Evolutionary conservation across 2,797 vertebrate genomes (phyloP), one percentile per base, ranked within the genome.

Genomic region (Danio tinwini): DNA sequence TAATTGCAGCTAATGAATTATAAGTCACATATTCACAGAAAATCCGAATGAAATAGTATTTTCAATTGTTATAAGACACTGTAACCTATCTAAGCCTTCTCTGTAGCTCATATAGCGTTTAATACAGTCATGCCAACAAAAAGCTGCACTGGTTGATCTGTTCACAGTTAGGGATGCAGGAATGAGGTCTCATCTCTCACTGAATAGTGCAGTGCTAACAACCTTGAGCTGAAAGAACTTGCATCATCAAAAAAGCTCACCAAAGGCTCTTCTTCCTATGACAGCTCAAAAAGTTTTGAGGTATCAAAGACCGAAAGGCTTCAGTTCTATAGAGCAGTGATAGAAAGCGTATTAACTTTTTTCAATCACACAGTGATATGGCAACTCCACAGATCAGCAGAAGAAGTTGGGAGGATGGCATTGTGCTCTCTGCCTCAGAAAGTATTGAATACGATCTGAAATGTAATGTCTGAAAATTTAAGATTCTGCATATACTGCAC

Each of bases 241-340:
- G 53, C 67, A 70, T 70, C 67, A 59, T 73, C 70, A 73, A 59
- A 59, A 73, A 73, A 58, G 17, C 70, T 72, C 70, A 58, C 70
- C 70, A 58, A 45, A 58, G 40, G 53, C 70, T 58, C 40, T 58
- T 73, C 70, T 73, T 59, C 53, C 7, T 14, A 47, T 45, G 70
- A 62, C 56, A 74, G 37, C 72, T 74, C 44, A 49, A 61, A 74
- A 74, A 62, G 56, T 61, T 59, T 19, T 74, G 56, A 49, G 16
- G 56, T 17, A 62, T 74, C 72, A 74, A 74, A 74, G 58, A 49
- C 14, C 5, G 16, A 47, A 14, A 13, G 55, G 12, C 53, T 73
- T 37, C 40, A n/a, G 55, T 47, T 47, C 53, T 73, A 58, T 73
- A 59, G 42, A 73, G 53, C 53, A 56, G 16, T 16, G 10, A 74